phyloP scores from a whole-genome alignment of 2,113 vertebrate species.

The Prunella fulvescens region DNA sequence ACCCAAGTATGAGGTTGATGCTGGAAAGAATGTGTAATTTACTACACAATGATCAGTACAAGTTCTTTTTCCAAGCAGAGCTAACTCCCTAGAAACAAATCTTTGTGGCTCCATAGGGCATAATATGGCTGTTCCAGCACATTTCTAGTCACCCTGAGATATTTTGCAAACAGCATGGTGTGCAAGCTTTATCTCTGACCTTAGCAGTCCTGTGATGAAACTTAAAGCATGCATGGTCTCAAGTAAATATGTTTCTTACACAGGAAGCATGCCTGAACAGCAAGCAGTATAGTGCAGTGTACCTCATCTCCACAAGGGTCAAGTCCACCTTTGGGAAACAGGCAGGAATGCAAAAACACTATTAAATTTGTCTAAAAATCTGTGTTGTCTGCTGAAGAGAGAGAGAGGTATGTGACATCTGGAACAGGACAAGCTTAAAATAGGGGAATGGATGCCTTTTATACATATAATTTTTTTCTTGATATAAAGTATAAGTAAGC shows the following conservation, averaged over 20 bases:
- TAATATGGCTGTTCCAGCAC: background rate
- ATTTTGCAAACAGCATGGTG: conserved; percentile 7
- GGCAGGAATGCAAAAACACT: background rate
- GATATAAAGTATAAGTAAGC: background rate
- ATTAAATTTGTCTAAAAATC: background rate
- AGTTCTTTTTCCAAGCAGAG: background rate
- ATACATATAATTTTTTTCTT: background rate
- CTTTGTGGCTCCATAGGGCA: background rate
- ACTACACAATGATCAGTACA: background rate
- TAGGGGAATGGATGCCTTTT: background rate
- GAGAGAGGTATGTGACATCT: background rate
- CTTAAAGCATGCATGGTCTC: background rate
- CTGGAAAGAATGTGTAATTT: background rate
- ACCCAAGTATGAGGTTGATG: background rate
- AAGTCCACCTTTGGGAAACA: background rate
- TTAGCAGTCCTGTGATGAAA: background rate
- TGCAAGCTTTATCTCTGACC: background rate
- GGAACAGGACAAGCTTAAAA: background rate
- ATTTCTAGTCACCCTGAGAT: background rate
- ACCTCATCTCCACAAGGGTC: background rate
- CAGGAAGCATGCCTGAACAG: background rate
- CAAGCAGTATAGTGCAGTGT: background rate
- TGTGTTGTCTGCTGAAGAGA: background rate
- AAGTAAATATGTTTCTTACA: background rate
- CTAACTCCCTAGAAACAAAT: background rate